Evolutionary conservation across 2,888 invertebrate genomes (phyloP).

Genomic region (Diarsia rubi): DNA sequence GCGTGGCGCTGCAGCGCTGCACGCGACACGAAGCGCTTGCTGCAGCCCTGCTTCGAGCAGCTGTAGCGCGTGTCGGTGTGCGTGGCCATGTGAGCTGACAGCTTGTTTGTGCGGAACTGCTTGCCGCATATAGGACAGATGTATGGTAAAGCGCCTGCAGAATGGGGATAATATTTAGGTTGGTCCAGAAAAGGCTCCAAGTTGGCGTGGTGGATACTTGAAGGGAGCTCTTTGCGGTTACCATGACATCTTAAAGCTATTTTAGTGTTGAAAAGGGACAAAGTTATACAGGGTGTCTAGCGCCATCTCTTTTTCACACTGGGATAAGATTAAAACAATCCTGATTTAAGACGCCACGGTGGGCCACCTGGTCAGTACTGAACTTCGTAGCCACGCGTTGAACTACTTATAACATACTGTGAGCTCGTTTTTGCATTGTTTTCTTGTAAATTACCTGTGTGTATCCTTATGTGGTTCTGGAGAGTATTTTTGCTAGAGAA

Average conservation of each 20-base stretch:
- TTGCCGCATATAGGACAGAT: constrained; percentile 82
- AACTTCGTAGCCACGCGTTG: neutral
- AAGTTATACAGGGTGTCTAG: too few relatives aligned
- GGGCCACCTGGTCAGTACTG: neutral
- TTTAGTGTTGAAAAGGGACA: too few relatives aligned
- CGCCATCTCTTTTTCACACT: too few relatives aligned
- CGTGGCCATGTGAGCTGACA: constrained; percentile 77
- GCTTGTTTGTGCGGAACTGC: constrained; percentile 83
- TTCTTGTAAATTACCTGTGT: constrained; percentile 72
- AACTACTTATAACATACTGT: neutral
- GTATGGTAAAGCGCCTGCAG: constrained; percentile 79
- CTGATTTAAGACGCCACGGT: too few relatives aligned
- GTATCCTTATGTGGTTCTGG: constrained; percentile 77
- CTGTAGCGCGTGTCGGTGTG: constrained; percentile 67
- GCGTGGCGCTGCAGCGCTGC: constrained; percentile 67
- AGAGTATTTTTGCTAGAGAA: constrained; percentile 78
- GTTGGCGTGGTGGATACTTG: neutral
- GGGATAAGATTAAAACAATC: too few relatives aligned
- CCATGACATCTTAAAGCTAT: too few relatives aligned
- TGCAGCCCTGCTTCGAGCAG: constrained; percentile 58
- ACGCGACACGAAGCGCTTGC: constrained; percentile 58
- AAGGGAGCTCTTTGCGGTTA: neutral
- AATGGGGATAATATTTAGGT: neutral
- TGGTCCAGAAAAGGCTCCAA: neutral
- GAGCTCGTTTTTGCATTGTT: too few relatives aligned